phyloP scores from a whole-genome alignment of 2,113 vertebrate species.

The Hemiscyllium ocellatum region DNA sequence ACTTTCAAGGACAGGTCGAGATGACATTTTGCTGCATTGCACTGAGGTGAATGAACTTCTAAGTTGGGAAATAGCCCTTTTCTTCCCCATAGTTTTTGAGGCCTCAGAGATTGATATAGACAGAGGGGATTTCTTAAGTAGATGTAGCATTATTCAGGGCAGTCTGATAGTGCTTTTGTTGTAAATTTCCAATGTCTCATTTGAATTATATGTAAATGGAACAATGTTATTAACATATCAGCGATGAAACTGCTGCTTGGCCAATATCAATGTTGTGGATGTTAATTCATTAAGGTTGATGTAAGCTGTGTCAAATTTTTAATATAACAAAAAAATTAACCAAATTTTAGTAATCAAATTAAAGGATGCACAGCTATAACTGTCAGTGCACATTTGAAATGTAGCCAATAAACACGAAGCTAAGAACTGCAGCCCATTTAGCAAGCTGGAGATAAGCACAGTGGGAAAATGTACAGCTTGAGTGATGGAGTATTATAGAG shows the following conservation, averaged over 20 bases:
- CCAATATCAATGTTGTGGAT: not conserved
- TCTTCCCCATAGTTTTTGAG: not conserved
- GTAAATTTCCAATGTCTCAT: not conserved
- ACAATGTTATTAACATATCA: not conserved
- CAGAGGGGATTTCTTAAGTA: not conserved
- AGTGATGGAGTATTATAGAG: not conserved
- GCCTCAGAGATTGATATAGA: not conserved
- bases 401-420: not conserved
- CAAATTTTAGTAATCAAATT: not conserved
- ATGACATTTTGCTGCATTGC: not conserved
- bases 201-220: not conserved
- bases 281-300: conserved; percentile 1
- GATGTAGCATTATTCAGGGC: not conserved
- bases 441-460: not conserved
- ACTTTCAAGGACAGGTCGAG: not conserved
- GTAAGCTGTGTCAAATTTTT: not conserved
- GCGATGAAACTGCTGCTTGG: not conserved
- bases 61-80: not conserved
- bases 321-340: conserved; percentile 1
- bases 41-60: not conserved
- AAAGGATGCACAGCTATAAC: not conserved
- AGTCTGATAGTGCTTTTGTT: not conserved
- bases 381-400: not conserved
- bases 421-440: not conserved
- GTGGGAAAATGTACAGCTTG: not conserved